Conservation (phyloP, 92 coral and sea anemone species). For the Heliopora coerulea region DNA sequence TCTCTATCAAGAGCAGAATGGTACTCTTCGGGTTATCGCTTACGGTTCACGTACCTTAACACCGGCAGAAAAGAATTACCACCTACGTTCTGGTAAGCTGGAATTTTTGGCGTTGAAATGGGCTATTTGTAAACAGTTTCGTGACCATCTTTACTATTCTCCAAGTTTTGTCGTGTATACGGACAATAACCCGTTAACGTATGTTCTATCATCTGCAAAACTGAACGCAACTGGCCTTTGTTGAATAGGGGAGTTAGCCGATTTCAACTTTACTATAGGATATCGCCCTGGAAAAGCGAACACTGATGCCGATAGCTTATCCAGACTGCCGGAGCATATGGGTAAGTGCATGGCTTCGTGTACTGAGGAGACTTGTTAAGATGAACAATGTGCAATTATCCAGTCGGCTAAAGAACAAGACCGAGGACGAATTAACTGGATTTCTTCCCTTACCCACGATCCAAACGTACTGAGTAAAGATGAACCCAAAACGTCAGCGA, state of each 20-base stretch:
- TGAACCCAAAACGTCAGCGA: background rate
- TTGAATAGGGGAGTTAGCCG: slow-evolving; percentile 50
- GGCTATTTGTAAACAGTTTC: slow-evolving; percentile 48
- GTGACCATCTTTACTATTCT: slow-evolving; percentile 48
- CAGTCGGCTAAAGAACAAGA: slow-evolving; percentile 8
- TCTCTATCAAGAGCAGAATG: slow-evolving; percentile 42
- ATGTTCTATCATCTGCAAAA: slow-evolving; percentile 26
- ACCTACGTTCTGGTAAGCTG: slow-evolving; percentile 49
- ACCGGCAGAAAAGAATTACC: slow-evolving; percentile 51
- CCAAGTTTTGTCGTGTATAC: too few species aligned
- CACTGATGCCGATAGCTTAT: slow-evolving; percentile 49
- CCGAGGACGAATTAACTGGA: slow-evolving; percentile 40
- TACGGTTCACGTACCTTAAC: too few species aligned
- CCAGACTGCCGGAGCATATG: slow-evolving; percentile 40
- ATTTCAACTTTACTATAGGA: slow-evolving; percentile 50
- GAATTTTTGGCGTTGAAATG: slow-evolving; percentile 48
- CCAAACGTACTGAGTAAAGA: background rate
- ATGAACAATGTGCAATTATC: slow-evolving; percentile 5
- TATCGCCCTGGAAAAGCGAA: slow-evolving; percentile 39
- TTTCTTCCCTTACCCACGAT: slow-evolving; percentile 24
- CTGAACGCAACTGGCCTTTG: slow-evolving; percentile 46
- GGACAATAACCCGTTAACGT: slow-evolving; percentile 46
- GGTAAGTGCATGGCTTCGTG: slow-evolving; percentile 21
- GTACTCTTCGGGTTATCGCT: slow-evolving; percentile 38
- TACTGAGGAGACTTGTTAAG: slow-evolving; percentile 26